These are phyloP conservation scores for Drosophila guanche DNA, from an alignment of 1,140 invertebrate species.

Conservation along the genomic window DNA sequence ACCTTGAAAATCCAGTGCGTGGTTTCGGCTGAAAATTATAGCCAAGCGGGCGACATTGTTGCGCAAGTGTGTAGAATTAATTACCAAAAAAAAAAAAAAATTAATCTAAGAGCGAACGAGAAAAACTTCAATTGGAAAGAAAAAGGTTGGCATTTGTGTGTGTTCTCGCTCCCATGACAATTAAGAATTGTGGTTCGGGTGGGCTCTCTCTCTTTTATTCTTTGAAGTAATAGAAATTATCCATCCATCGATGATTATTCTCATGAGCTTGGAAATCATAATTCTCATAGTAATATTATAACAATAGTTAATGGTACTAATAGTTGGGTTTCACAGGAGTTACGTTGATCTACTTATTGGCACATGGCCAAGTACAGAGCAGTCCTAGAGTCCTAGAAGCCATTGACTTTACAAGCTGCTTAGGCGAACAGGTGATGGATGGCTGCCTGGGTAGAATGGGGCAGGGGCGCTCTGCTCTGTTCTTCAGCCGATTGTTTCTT, in stretches of 20 bases:
- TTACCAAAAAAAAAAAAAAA: slow-evolving; percentile 52
- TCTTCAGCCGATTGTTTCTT: slow-evolving; percentile 18
- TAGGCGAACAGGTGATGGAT: slow-evolving; percentile 27
- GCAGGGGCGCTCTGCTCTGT: slow-evolving; percentile 4
- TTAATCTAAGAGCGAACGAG: not conserved
- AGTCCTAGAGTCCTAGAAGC: too few relatives aligned
- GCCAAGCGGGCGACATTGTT: slow-evolving; percentile 62
- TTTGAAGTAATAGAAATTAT: slow-evolving; percentile 32
- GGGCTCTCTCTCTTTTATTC: slow-evolving; percentile 35
- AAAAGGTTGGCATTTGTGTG: slow-evolving; percentile 21
- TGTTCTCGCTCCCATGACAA: slow-evolving; percentile 70
- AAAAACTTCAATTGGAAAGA: slow-evolving; percentile 41
- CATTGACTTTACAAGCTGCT: slow-evolving; percentile 75
- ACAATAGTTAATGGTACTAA: too few relatives aligned
- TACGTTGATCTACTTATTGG: too few relatives aligned
- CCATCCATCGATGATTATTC: not conserved
- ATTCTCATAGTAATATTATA: too few relatives aligned
- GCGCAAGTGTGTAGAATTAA: slow-evolving; percentile 77
- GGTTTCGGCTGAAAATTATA: slow-evolving; percentile 62
- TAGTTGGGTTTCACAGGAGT: too few relatives aligned
- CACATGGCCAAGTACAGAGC: too few relatives aligned
- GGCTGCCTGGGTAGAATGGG: not conserved
- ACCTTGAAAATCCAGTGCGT: slow-evolving; percentile 69
- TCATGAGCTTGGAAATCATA: not conserved
- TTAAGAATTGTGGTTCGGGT: slow-evolving; percentile 42